phyloP scores from a whole-genome alignment of 1,140 invertebrate species.

The Bicyclus anynana region DNA sequence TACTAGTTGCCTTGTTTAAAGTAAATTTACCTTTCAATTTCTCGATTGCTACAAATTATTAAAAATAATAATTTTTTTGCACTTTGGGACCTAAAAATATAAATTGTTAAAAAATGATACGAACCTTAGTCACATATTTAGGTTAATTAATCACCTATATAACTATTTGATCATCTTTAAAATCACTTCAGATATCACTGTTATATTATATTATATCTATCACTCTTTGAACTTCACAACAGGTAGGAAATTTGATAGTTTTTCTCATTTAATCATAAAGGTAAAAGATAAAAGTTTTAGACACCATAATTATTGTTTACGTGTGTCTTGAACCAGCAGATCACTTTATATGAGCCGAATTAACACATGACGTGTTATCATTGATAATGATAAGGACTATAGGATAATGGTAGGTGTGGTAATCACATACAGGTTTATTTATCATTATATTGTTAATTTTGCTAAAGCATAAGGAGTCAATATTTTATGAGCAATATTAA shows the following conservation, averaged over 20 bases:
- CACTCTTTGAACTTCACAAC: neutral
- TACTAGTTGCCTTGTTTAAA: too few relatives aligned
- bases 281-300: neutral
- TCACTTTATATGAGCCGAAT: conserved; percentile 60
- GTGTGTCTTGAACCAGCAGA: conserved; percentile 34
- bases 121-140: too few relatives aligned
- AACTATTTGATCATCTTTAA: too few relatives aligned
- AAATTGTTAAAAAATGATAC: too few relatives aligned
- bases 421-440: conserved; percentile 12
- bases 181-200: too few relatives aligned
- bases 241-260: neutral
- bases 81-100: too few relatives aligned
- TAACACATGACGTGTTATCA: conserved; percentile 57
- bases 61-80: too few relatives aligned
- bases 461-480: neutral
- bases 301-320: conserved; percentile 14
- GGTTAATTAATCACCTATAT: too few relatives aligned
- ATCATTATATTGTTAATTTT: conserved; percentile 16
- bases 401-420: conserved; percentile 18
- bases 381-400: conserved; percentile 53
- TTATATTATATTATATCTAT: neutral
- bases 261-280: neutral
- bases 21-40: too few relatives aligned
- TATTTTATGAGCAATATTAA: neutral
- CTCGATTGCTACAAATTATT: too few relatives aligned